phyloP scores from a whole-genome alignment of 2,113 vertebrate species.

The Hyla sarda region DNA sequence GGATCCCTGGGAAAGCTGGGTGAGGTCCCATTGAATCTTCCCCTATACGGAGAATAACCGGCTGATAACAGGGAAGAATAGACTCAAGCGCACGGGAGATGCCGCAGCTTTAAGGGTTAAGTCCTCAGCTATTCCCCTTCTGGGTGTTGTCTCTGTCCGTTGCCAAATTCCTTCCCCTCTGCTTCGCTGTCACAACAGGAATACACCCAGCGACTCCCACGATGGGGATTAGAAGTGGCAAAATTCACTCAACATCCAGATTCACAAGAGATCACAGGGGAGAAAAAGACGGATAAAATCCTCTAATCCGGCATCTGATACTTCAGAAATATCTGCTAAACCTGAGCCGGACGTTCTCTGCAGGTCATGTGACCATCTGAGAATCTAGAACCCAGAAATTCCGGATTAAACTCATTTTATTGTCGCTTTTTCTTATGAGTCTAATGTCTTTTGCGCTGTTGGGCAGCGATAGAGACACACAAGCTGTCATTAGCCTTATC shows the following conservation, averaged over 20 bases:
- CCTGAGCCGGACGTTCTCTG: no score
- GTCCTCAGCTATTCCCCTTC: background rate
- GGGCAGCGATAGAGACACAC: no score
- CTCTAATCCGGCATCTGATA: background rate
- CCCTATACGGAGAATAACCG: background rate
- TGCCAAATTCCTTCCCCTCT: conserved; percentile 18
- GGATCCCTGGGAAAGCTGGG: background rate
- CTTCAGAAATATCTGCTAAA: background rate
- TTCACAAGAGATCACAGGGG: no score
- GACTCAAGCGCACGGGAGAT: background rate
- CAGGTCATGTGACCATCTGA: background rate
- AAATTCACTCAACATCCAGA: no score
- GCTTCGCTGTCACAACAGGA: background rate
- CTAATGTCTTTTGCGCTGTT: no score
- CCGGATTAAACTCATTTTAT: no score
- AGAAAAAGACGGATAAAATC: background rate
- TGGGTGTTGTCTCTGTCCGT: background rate
- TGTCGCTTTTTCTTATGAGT: no score
- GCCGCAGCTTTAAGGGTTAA: background rate
- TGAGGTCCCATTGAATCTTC: background rate
- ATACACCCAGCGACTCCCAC: background rate
- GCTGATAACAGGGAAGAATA: background rate
- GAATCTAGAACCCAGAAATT: background rate
- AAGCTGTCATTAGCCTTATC: no score
- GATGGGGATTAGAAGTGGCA: background rate